Evolutionary conservation across 2,888 invertebrate species (phyloP).

Genomic region (Hesperia comma): DNA sequence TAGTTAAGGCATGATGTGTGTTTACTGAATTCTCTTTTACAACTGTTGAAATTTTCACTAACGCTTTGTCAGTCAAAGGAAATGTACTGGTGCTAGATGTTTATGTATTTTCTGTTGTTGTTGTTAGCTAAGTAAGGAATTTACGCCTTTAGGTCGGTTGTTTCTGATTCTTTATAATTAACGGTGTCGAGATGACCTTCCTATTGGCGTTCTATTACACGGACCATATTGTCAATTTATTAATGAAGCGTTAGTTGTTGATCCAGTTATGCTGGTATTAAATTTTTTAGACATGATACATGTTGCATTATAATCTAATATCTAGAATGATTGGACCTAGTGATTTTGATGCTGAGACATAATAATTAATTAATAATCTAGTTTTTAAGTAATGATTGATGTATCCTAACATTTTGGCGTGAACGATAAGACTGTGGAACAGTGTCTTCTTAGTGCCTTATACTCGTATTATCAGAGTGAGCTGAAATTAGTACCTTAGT

Average conservation of each 20-base stretch:
- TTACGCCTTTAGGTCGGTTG: neutral
- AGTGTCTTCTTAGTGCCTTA: conserved; percentile 69
- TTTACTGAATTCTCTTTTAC: conserved; percentile 56
- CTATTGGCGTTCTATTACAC: neutral
- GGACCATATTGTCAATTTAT: conserved; percentile 37
- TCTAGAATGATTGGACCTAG: conserved; percentile 67
- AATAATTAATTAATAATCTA: conserved; percentile 76
- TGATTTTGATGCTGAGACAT: conserved; percentile 63
- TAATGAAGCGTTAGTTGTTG: conserved; percentile 60
- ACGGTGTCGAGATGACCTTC: neutral
- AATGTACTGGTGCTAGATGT: conserved; percentile 50
- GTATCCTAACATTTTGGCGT: conserved; percentile 70
- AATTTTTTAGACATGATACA: conserved; percentile 50
- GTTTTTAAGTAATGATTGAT: conserved; percentile 67
- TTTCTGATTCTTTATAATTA: neutral
- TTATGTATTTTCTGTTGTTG: conserved; percentile 36
- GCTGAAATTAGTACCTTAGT: conserved; percentile 59
- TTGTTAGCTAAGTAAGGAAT: conserved; percentile 2
- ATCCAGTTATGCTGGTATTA: conserved; percentile 66
- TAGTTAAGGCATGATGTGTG: conserved; percentile 81
- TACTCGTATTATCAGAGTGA: conserved; percentile 48
- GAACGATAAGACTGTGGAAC: conserved; percentile 57
- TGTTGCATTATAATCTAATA: conserved; percentile 43
- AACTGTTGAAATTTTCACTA: conserved; percentile 55
- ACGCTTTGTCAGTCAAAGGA: conserved; percentile 52